Base-by-base conservation (phyloP, 2,888 invertebrate species). In the Lithophane socia region DNA sequence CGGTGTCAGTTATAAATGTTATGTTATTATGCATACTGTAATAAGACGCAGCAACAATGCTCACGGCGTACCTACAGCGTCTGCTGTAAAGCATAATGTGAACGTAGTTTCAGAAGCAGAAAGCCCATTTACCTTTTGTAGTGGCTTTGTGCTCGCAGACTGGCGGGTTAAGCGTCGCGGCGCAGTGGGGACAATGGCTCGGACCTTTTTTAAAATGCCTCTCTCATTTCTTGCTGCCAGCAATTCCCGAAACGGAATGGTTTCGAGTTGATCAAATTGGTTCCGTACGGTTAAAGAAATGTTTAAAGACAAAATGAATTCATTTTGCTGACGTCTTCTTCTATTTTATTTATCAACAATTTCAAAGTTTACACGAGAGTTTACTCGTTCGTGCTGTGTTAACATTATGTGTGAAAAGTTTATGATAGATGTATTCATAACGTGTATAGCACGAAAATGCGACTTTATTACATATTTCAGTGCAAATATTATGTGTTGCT, bases 111-210 rank as follows among this genome's bases (percentile, higher is more conserved):
- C 92, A 93, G 91, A 83, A 92, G 92, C 90, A 93, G 93, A 93
- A 94, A 94, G 92, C 94, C 94, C 94, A 94, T 94, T 95, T 94
- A 93, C 94, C 94, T 94, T 92, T 91, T 93, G 92, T 93, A 95
- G 94, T 94, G 94, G 94, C 95, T 95, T 95, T 95, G 94, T 94
- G 91, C 87, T 90, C 89, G 88, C 88, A 93, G 92, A 88, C 93
- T 93, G 92, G 87, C 91, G 93, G 95, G 95, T 95, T 95, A 95
- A 95, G 94, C 94, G 92, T 89, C 89, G 91, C 91, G 89, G 91
- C 92, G 91, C 86, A 90, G 86, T 79, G 87, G 88, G 93, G 92
- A 95, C 95, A 95, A 95, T 94, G 82, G 92, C 90, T 89, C 83
- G 91, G 91, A 93, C 92, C 92, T 93, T 95, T 94, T 94, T 94